phyloP scores from a whole-genome alignment of 2,797 vertebrate species.

The Pampus argenteus region DNA sequence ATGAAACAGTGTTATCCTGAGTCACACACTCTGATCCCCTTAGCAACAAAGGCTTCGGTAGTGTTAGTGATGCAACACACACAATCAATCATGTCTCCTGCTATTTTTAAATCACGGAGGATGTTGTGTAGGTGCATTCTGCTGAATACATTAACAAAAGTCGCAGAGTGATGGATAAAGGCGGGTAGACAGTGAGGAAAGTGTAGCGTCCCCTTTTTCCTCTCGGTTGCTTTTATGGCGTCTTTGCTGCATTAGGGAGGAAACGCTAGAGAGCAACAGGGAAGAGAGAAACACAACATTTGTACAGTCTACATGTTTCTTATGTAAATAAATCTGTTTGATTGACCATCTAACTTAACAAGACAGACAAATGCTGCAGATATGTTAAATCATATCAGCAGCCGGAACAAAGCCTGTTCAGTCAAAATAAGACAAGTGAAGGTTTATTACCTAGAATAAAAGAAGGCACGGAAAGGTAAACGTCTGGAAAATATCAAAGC shows the following conservation, averaged over 20 bases:
- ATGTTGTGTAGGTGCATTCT: conserved; percentile 41
- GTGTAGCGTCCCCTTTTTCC: conserved; percentile 25
- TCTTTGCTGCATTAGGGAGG: conserved; percentile 11
- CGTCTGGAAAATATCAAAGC: neutral
- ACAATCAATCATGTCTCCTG: conserved; percentile 69
- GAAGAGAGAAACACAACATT: conserved; percentile 1
- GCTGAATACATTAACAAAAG: conserved; percentile 41
- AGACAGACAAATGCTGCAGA: neutral
- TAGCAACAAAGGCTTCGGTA: conserved; percentile 51
- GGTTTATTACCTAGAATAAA: neutral
- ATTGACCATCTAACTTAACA: neutral
- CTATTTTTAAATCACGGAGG: conserved; percentile 69
- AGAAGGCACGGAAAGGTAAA: neutral
- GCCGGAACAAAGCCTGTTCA: neutral
- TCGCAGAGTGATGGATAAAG: conserved; percentile 6
- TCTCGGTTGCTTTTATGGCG: conserved; percentile 11
- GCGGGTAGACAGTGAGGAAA: conserved; percentile 22
- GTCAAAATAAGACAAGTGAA: neutral
- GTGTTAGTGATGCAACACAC: conserved; percentile 59
- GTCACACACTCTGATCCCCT: conserved; percentile 59
- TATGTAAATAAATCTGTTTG: neutral
- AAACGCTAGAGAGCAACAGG: neutral
- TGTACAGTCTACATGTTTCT: neutral
- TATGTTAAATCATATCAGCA: neutral
- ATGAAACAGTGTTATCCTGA: conserved; percentile 51